Conservation (phyloP, 1,140 invertebrate species). For the Aphis gossypii region DNA sequence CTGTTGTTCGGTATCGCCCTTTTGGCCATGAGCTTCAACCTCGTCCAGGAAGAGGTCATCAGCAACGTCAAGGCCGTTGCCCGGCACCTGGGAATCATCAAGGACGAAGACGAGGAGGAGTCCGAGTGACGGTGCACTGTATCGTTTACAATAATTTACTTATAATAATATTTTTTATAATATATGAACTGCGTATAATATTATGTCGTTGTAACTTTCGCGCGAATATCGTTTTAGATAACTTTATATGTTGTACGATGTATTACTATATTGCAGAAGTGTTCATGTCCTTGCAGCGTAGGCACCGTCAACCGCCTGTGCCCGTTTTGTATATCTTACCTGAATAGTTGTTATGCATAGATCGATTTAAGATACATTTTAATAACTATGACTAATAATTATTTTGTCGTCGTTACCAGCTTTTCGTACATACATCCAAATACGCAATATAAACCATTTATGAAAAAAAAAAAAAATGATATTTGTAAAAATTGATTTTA, state of each 20-base stretch:
- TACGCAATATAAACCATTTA: no score
- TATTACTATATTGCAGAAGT: neutral
- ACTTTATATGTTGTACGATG: no score
- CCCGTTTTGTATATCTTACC: neutral
- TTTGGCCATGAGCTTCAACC: slow-evolving; percentile 97
- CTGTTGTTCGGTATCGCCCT: slow-evolving; percentile 95
- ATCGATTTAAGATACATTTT: no score
- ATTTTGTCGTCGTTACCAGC: neutral
- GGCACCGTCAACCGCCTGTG: neutral
- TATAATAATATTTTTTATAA: no score
- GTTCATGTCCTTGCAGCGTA: neutral
- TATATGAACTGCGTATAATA: no score
- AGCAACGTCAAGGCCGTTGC: slow-evolving; percentile 84
- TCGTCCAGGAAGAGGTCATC: slow-evolving; percentile 92
- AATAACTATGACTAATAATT: no score
- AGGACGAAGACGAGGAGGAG: slow-evolving; percentile 74
- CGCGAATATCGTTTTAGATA: no score
- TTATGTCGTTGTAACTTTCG: no score
- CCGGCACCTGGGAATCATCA: slow-evolving; percentile 83
- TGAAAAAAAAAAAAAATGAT: no score
- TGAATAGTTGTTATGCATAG: neutral
- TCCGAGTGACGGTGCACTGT: neutral
- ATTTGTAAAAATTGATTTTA: neutral
- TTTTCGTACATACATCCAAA: neutral
- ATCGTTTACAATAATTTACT: no score